phyloP scores from a whole-genome alignment of 2,888 invertebrate species.

The Folsomia manolachei region DNA sequence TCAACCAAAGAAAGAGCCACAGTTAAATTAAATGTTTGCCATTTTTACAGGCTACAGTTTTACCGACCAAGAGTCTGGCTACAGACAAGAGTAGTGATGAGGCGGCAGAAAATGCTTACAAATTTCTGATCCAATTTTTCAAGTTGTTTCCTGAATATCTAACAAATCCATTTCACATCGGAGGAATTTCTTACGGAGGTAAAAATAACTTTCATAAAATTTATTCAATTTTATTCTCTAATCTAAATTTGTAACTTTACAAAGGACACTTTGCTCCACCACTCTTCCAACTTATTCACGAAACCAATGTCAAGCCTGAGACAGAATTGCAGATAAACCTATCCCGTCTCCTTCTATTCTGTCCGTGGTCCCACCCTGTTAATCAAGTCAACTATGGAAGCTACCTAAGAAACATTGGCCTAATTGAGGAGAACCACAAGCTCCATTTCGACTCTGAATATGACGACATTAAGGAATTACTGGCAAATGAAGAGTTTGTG shows the following conservation, averaged over 20 bases:
- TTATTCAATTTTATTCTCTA: too few species aligned
- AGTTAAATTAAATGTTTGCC: neutral
- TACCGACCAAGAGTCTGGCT: conserved; percentile 30
- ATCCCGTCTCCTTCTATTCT: neutral
- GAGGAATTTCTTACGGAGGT: conserved; percentile 25
- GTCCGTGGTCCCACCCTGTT: neutral
- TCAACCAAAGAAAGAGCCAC: neutral
- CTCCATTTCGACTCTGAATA: neutral
- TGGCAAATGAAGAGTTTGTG: too few species aligned
- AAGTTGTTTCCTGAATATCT: conserved; percentile 30
- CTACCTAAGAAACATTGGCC: neutral
- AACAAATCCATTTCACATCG: conserved; percentile 23
- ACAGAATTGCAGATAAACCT: neutral
- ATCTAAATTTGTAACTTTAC: too few species aligned
- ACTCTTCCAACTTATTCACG: too few species aligned
- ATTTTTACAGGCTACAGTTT: conserved; percentile 30
- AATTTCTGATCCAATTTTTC: conserved; percentile 33
- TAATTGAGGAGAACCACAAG: neutral
- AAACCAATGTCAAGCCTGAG: conserved; percentile 52
- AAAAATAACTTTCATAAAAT: neutral
- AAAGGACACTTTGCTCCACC: too few species aligned
- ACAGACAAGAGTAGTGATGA: conserved; percentile 13
- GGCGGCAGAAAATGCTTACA: conserved; percentile 25
- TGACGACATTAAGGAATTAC: neutral
- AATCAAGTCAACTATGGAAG: neutral